Percentiles rank a stretch among this genome's conserved stretches.
Conservation (phyloP, 2,113 vertebrate genomes). For the Seriola quinqueradiata region DNA sequence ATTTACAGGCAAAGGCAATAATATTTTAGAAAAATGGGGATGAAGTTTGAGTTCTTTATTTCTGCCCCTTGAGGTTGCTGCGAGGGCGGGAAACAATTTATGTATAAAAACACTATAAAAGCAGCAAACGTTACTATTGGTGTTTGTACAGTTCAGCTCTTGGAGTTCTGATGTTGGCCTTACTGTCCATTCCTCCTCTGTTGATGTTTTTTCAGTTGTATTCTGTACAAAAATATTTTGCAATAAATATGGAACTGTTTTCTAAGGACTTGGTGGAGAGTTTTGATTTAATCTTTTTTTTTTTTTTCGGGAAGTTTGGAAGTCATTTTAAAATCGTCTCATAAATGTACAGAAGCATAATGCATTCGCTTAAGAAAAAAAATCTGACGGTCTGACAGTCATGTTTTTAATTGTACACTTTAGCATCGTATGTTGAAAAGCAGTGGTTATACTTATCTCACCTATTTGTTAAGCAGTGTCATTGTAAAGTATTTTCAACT, state of each 20-base stretch:
- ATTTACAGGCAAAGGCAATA: slow-evolving; percentile 74
- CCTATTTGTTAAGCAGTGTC: no score
- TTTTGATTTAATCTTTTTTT: background rate
- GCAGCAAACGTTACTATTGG: slow-evolving; percentile 81
- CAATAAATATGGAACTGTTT: slow-evolving; percentile 89
- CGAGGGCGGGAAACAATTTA: slow-evolving; percentile 48
- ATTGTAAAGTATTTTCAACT: no score
- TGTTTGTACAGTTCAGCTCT: slow-evolving; percentile 85
- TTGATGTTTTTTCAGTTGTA: slow-evolving; percentile 83
- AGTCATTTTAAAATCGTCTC: background rate
- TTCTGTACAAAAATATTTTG: slow-evolving; percentile 89
- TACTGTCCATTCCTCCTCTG: slow-evolving; percentile 84
- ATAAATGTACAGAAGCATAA: no score
- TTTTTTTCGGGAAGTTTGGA: background rate
- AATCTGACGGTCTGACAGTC: no score
- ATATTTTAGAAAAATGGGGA: slow-evolving; percentile 60
- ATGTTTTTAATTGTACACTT: no score
- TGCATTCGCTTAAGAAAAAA: no score
- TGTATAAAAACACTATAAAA: slow-evolving; percentile 76
- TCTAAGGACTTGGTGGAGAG: slow-evolving; percentile 72
- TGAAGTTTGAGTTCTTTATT: slow-evolving; percentile 42
- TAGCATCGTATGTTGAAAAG: no score
- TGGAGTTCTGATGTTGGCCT: slow-evolving; percentile 85
- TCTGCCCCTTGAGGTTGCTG: slow-evolving; percentile 55
- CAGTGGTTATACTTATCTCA: no score